Conservation (phyloP, 2,113 vertebrate species). For the Neodontobutis hainanensis region DNA sequence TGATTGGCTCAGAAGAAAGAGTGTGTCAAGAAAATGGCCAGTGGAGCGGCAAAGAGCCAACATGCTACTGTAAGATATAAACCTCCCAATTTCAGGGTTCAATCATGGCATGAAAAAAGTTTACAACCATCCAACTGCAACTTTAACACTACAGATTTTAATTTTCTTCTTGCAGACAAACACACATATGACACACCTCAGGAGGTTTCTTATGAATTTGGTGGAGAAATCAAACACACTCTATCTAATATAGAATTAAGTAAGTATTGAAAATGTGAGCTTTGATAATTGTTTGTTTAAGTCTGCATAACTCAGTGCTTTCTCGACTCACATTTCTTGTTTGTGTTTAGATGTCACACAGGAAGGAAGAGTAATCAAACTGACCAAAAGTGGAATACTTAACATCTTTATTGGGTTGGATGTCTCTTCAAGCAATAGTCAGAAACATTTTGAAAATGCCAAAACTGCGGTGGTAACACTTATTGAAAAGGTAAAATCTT, state of each 20-base stretch:
- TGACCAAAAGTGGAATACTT: constrained; percentile 64
- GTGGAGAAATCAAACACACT: constrained; percentile 57
- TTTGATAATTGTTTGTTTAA: neutral
- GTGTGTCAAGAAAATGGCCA: constrained; percentile 66
- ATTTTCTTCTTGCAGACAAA: constrained; percentile 56
- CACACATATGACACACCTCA: constrained; percentile 74
- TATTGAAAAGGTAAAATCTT: constrained; percentile 65
- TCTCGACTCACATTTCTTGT: neutral
- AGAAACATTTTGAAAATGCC: neutral
- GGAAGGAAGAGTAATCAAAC: constrained; percentile 52
- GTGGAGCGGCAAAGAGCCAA: constrained; percentile 77
- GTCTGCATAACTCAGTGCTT: neutral
- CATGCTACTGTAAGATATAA: constrained; percentile 76
- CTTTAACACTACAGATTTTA: no score
- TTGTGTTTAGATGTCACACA: constrained; percentile 57
- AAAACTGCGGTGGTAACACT: constrained; percentile 45
- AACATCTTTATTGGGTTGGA: constrained; percentile 80
- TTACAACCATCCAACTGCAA: no score
- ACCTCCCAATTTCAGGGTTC: no score
- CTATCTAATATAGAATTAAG: neutral
- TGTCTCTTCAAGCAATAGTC: constrained; percentile 71
- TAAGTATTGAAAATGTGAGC: constrained; percentile 26
- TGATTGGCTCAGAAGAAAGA: constrained; percentile 72
- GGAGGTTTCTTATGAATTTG: constrained; percentile 72
- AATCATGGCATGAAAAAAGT: no score